Base-by-base conservation (phyloP, 2,113 vertebrate genomes). In the Synchiropus splendidus region DNA sequence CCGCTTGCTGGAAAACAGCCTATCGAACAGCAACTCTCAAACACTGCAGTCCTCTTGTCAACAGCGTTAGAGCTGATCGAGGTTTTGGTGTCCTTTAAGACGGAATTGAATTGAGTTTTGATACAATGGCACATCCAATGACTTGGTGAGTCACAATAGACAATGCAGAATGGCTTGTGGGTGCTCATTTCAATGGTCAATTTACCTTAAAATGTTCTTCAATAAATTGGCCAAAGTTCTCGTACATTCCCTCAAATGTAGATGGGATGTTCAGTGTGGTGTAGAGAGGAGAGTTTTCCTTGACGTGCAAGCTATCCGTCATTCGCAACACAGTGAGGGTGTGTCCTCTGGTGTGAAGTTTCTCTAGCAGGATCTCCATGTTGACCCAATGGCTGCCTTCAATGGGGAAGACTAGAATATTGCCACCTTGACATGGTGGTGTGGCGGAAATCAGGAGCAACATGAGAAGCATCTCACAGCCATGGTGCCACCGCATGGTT, bases 371-470 rank as follows among this genome's bases (percentile, higher is more conserved):
- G 3, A 82, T 43, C 42, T 81, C 80, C 77, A 85, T 85, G 49
- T 85, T 83, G 38, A 85, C 36, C 83, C 81, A 85, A 42, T 84
- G 83, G 39, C 80, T 85, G 5, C 82, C 82, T 2, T 83, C 83
- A 1, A 81, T 2, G 5, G 82, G 79, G 34, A 67, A 80, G 12
- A 83, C 77, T 21, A 84, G 51, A 31, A 85, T 54, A 18, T 82
- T 82, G 12, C 77, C 80, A 27, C 75, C 78, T 16, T 67, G 6
- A 11, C 70, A 78, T 9, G 31, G 21, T 16, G 58, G 44, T 9
- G 41, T 47, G 21, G 8, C 4, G 21, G 21, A 27, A 8, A 27
- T 8, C 21, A 27, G 21, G 21, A 27, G 4, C 4, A 27, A 4
- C 4, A 8, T 8, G 21, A 27, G 21, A 8, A 27, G 21, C 21